Base-by-base conservation (phyloP, 2,888 invertebrate genomes). In the Drosophila rubida region DNA sequence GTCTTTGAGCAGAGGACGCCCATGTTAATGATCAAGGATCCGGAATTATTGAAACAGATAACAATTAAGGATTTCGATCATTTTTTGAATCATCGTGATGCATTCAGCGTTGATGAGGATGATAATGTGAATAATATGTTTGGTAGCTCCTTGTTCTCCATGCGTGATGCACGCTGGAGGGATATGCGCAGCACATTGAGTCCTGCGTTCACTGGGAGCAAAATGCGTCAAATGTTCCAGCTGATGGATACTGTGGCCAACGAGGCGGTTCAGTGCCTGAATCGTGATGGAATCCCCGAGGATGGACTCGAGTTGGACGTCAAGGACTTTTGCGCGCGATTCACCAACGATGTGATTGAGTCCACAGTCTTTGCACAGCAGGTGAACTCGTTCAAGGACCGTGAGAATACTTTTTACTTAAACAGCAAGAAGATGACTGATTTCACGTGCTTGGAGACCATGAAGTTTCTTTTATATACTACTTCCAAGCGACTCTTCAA, bases 11-110 rank as follows among this genome's bases (percentile, higher is more conserved):
- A 93, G 23, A 62, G 90, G 0, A 71, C 67, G 0, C 93, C 93
- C 0, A 59, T 92, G 0, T 59, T 93, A 4, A 65, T 94, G 30
- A 89, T 94, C n/a, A 90, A 93, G 1, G 94, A 94, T 79, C 93
- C 93, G 0, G 94, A 94, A 41, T 58, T 94, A 11, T 91, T 94
- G 2, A 94, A 93, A 69, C 91, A 88, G 44, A 92, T 94, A 14
- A 92, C 93, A 0, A 91, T 94, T 0, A 94, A 94, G 75, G 93
- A 94, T 68, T 94, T 94, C 39, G 94, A 94, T 45, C 93, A 93
- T 70, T 94, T 94, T 77, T 69, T 92, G 0, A 93, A 94, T 79
- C 93, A 93, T 75, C 90, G 92, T 1, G 58, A 86, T 6, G 25
- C 92, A 0, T 87, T 93, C 3, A 77, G 78, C 4, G 94, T 93